phyloP scores from a whole-genome alignment of 2,888 invertebrate genomes.

The Julus scanicus region DNA sequence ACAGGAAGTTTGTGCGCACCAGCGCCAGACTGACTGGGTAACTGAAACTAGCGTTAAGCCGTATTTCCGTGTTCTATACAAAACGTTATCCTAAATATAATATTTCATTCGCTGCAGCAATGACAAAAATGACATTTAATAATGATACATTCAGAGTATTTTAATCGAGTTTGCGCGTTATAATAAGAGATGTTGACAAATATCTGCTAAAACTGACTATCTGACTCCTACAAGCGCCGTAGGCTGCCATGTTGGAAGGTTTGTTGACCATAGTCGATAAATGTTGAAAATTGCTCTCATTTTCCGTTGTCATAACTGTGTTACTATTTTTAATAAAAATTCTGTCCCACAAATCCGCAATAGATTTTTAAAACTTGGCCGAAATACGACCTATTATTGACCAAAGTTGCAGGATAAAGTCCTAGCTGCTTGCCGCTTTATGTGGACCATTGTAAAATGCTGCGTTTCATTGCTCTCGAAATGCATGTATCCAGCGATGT shows the following conservation, averaged over 20 bases:
- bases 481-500: background rate
- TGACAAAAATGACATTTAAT: too few species aligned
- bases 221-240: too few species aligned
- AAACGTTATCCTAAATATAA: too few species aligned
- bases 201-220: too few species aligned
- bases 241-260: background rate
- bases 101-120: too few species aligned
- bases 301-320: background rate
- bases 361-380: background rate
- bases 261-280: background rate
- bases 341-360: background rate
- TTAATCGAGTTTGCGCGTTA: too few species aligned
- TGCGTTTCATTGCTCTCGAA: constrained; percentile 28
- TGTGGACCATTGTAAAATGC: background rate
- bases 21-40: too few species aligned
- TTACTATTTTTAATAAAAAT: background rate
- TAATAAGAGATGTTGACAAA: too few species aligned
- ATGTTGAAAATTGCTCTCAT: background rate
- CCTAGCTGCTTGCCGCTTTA: background rate
- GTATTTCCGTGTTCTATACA: too few species aligned
- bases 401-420: background rate
- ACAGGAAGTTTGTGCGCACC: too few species aligned
- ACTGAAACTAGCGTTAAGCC: too few species aligned
- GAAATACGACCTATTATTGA: background rate
- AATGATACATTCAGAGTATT: too few species aligned